phyloP scores from a whole-genome alignment of 2,797 vertebrate genomes.

The Poecilia picta region DNA sequence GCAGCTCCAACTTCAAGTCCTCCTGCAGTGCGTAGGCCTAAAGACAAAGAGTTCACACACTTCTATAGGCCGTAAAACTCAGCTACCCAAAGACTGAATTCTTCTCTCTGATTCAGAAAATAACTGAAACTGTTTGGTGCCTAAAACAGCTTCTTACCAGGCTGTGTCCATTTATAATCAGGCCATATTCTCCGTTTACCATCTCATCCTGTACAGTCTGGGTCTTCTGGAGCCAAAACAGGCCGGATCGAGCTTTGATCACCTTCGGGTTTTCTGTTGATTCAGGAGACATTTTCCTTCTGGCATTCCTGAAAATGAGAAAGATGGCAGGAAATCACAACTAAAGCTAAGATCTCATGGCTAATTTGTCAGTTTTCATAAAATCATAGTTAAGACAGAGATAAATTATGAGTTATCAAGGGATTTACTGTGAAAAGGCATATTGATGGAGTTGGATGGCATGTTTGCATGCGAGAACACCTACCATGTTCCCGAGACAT shows the following conservation, averaged over 20 bases:
- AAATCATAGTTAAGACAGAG: too few species aligned
- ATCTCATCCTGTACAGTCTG: constrained; percentile 82
- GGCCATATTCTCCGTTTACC: constrained; percentile 82
- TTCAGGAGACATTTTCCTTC: constrained; percentile 85
- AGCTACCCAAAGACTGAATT: neutral
- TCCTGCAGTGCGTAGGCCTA: constrained; percentile 89
- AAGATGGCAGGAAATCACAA: neutral
- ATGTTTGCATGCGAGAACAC: too few species aligned
- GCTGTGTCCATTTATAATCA: constrained; percentile 92
- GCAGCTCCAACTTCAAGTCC: constrained; percentile 85
- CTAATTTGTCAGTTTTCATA: too few species aligned
- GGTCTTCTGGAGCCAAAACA: constrained; percentile 66
- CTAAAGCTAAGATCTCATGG: neutral
- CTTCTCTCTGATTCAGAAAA: neutral
- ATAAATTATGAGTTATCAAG: neutral
- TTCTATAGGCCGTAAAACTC: neutral
- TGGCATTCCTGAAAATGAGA: constrained; percentile 79
- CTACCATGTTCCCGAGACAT: neutral
- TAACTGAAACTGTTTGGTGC: neutral
- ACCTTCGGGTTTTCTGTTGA: constrained; percentile 74
- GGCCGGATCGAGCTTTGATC: constrained; percentile 53
- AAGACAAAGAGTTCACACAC: neutral
- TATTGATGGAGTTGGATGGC: too few species aligned
- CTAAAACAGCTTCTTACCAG: constrained; percentile 81
- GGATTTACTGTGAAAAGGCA: neutral